phyloP scores from a whole-genome alignment of 1,140 invertebrate genomes.

The Magallana angulata region DNA sequence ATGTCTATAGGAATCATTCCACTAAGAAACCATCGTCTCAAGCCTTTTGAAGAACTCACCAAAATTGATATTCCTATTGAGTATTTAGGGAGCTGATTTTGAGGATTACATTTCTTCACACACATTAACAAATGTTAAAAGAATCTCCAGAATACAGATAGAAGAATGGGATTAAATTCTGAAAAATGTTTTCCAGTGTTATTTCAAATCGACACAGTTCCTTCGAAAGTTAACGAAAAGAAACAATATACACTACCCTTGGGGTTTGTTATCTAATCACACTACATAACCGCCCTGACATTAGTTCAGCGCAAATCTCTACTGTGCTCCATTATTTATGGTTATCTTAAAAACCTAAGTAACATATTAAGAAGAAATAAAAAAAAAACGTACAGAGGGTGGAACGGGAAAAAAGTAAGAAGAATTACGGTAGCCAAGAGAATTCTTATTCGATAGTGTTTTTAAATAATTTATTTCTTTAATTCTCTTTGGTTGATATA shows the following conservation, averaged over 20 bases:
- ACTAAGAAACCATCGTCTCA: too few relatives aligned
- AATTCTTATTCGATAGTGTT: too few relatives aligned
- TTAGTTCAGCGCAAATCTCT: neutral
- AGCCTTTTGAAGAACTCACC: too few relatives aligned
- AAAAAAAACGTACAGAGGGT: too few relatives aligned
- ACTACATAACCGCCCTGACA: neutral
- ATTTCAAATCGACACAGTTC: neutral
- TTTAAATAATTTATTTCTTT: neutral
- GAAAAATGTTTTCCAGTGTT: neutral
- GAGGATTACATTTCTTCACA: too few relatives aligned
- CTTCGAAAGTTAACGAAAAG: neutral
- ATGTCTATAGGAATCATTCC: too few relatives aligned
- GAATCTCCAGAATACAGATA: neutral
- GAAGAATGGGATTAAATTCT: neutral
- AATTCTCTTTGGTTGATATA: neutral
- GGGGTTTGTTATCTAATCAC: neutral
- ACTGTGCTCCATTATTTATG: neutral
- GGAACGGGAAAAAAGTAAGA: too few relatives aligned
- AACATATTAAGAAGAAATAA: neutral
- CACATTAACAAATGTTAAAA: neutral
- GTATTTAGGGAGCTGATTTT: too few relatives aligned
- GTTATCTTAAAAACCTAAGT: neutral
- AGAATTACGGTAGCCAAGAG: too few relatives aligned
- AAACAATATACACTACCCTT: neutral
- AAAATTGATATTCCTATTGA: too few relatives aligned